These are phyloP conservation scores for Eidolon helvum DNA, from an alignment of 2,113 vertebrate genomes.

Conservation along the genomic window DNA sequence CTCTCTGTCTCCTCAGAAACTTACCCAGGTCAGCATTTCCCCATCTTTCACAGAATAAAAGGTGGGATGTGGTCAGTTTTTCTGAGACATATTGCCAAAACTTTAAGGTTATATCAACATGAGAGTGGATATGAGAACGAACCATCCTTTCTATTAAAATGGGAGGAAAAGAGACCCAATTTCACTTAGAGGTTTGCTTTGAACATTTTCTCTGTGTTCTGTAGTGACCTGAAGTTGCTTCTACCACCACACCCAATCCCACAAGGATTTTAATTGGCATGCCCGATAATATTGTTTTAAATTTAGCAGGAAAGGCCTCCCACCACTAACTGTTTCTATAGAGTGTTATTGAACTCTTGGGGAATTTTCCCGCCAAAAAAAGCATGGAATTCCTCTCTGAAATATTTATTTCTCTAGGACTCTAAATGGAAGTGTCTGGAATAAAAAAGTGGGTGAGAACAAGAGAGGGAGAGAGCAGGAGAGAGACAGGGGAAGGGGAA, in stretches of 20 bases:
- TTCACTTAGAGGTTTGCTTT: slow-evolving; percentile 53
- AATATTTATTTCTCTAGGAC: slow-evolving; percentile 75
- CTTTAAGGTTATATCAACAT: slow-evolving; percentile 69
- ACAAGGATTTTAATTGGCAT: slow-evolving; percentile 74
- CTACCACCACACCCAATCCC: slow-evolving; percentile 73
- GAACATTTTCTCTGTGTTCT: slow-evolving; percentile 63
- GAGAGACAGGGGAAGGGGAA: not conserved
- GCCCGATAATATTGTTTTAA: slow-evolving; percentile 79
- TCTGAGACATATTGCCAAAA: slow-evolving; percentile 61
- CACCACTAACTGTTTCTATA: slow-evolving; percentile 75
- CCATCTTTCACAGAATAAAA: slow-evolving; percentile 46
- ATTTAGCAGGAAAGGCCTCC: slow-evolving; percentile 74
- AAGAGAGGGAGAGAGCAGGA: not conserved
- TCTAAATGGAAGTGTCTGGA: slow-evolving; percentile 65
- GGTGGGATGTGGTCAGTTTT: slow-evolving; percentile 44
- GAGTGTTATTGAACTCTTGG: slow-evolving; percentile 72
- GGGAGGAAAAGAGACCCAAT: not conserved
- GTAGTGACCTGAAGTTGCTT: slow-evolving; percentile 59
- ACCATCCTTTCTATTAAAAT: slow-evolving; percentile 51
- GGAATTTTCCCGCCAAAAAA: slow-evolving; percentile 76
- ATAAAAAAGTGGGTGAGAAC: slow-evolving; percentile 39
- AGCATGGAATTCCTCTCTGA: slow-evolving; percentile 75
- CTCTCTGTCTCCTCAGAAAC: slow-evolving; percentile 54
- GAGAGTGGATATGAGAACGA: slow-evolving; percentile 47
- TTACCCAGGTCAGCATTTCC: slow-evolving; percentile 56